These are phyloP conservation scores for Budorcas taxicolor DNA, from an alignment of 2,113 vertebrate genomes.

Conservation along the genomic window DNA sequence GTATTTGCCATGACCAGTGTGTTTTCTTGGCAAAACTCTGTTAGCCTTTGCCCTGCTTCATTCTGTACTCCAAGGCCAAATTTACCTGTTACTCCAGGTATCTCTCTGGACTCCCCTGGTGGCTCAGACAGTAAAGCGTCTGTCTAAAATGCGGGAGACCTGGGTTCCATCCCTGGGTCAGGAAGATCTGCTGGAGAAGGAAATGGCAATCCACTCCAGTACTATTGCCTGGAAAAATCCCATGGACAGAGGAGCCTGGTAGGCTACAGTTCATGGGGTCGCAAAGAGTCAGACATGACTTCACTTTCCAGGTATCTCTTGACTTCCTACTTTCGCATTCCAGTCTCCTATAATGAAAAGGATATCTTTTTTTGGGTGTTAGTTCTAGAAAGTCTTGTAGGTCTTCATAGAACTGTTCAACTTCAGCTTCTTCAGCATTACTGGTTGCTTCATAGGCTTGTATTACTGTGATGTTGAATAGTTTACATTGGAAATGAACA, in stretches of 20 bases:
- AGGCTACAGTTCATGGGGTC: too few species aligned
- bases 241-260: too few species aligned
- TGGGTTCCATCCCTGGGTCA: too few species aligned
- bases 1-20: background rate
- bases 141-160: too few species aligned
- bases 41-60: background rate
- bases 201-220: too few species aligned
- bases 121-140: too few species aligned
- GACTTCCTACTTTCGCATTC: background rate
- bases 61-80: background rate
- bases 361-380: background rate
- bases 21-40: background rate
- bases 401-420: background rate
- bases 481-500: background rate
- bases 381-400: background rate
- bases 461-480: background rate
- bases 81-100: background rate
- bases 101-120: background rate
- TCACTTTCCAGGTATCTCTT: background rate
- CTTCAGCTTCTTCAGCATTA: background rate
- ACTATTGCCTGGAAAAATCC: too few species aligned
- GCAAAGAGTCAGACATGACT: too few species aligned
- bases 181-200: too few species aligned
- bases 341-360: background rate
- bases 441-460: background rate